Conservation (phyloP, 2,888 invertebrate species). For the Drosophila ezoana region DNA sequence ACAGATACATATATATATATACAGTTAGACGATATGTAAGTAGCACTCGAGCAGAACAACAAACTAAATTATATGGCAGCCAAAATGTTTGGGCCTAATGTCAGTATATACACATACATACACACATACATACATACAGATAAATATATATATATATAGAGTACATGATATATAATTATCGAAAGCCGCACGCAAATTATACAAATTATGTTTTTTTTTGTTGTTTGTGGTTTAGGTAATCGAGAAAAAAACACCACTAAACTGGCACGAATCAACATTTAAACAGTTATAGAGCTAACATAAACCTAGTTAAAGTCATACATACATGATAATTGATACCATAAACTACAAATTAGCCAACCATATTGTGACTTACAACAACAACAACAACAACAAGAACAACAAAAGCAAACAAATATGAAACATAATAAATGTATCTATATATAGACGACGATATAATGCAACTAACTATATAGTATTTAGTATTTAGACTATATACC, state of each 20-base stretch:
- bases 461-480: slow-evolving; percentile 59
- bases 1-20: slow-evolving; percentile 23
- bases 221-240: slow-evolving; percentile 30
- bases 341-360: slow-evolving; percentile 67
- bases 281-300: slow-evolving; percentile 19
- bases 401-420: slow-evolving; percentile 32
- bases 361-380: slow-evolving; percentile 76
- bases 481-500: slow-evolving; percentile 52
- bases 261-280: slow-evolving; percentile 46
- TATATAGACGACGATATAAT: slow-evolving; percentile 47
- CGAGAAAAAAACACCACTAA: slow-evolving; percentile 49
- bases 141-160: slow-evolving; percentile 1
- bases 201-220: slow-evolving; percentile 30
- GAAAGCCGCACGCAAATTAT: slow-evolving; percentile 33
- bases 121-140: neutral
- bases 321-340: slow-evolving; percentile 43
- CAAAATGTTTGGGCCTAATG: neutral
- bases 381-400: slow-evolving; percentile 40
- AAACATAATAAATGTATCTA: slow-evolving; percentile 28
- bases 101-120: neutral
- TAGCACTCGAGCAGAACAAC: slow-evolving; percentile 29
- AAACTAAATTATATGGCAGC: slow-evolving; percentile 3
- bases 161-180: slow-evolving; percentile 16
- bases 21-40: slow-evolving; percentile 23
- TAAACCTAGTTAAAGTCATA: slow-evolving; percentile 15